Percentiles rank a stretch among this genome's conserved stretches.
phyloP scores from a whole-genome alignment of 1,140 invertebrate species.

The Polyergus mexicanus region DNA sequence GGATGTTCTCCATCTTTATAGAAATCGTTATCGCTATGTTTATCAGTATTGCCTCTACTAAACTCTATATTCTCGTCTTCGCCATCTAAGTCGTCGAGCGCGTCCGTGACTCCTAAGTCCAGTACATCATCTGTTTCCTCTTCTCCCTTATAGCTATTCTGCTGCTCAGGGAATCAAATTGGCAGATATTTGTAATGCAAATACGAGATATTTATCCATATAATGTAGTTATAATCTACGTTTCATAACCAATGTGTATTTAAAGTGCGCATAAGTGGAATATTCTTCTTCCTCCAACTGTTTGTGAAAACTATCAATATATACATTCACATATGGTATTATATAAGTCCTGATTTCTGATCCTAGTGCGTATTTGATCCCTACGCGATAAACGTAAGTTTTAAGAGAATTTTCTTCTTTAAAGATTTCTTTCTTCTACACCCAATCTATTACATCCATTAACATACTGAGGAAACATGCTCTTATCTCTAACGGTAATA shows the following conservation, averaged over 20 bases:
- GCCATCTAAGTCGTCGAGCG: constrained; percentile 85
- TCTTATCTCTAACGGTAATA: constrained; percentile 32
- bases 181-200: constrained; percentile 81
- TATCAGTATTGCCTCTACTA: constrained; percentile 78
- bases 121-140: constrained; percentile 86
- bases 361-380: neutral
- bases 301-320: constrained; percentile 22
- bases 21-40: constrained; percentile 74
- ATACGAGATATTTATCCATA: constrained; percentile 60
- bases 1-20: constrained; percentile 76
- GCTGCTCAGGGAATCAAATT: constrained; percentile 86
- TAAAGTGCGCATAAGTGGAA: constrained; percentile 17
- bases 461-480: constrained; percentile 23
- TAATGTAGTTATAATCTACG: constrained; percentile 71
- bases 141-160: constrained; percentile 86
- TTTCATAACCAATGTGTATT: constrained; percentile 22
- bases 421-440: neutral
- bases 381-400: neutral
- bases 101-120: constrained; percentile 85
- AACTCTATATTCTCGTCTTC: constrained; percentile 84
- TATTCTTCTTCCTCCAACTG: neutral
- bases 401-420: neutral
- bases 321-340: neutral
- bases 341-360: neutral
- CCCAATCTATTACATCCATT: neutral